These are phyloP conservation scores for Poicephalus meyeri DNA, from an alignment of 2,113 vertebrate species.

Conservation along the genomic window DNA sequence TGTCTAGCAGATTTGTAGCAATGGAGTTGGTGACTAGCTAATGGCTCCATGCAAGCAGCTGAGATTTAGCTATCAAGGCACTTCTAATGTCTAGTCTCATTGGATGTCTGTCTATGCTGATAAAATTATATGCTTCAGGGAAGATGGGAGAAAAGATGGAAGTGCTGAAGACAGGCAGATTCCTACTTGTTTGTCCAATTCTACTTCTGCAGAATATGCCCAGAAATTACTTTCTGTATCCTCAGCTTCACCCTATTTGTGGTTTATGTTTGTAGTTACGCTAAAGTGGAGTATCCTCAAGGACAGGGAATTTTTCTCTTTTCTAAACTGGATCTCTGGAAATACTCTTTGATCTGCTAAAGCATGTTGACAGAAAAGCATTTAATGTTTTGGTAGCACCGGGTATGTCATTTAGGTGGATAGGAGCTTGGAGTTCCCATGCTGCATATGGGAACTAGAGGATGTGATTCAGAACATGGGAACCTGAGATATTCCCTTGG, in stretches of 20 bases:
- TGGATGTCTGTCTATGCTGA: neutral
- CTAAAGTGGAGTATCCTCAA: neutral
- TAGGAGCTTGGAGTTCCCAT: neutral
- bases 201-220: neutral
- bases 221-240: neutral
- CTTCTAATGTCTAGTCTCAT: neutral
- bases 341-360: neutral
- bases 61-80: neutral
- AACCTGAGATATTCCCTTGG: neutral
- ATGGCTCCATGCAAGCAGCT: neutral
- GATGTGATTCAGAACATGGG: neutral
- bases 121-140: neutral
- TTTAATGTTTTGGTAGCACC: neutral
- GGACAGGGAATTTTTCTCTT: neutral
- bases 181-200: neutral
- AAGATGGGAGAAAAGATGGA: neutral
- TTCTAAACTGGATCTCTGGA: neutral
- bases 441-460: neutral
- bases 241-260: neutral
- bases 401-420: neutral
- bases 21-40: neutral
- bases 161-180: neutral
- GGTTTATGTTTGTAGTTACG: neutral
- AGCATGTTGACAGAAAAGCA: neutral
- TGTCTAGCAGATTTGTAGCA: neutral